Evolutionary conservation across 2,888 invertebrate species (phyloP).

Genomic region (Drosophila neoperkinsi): DNA sequence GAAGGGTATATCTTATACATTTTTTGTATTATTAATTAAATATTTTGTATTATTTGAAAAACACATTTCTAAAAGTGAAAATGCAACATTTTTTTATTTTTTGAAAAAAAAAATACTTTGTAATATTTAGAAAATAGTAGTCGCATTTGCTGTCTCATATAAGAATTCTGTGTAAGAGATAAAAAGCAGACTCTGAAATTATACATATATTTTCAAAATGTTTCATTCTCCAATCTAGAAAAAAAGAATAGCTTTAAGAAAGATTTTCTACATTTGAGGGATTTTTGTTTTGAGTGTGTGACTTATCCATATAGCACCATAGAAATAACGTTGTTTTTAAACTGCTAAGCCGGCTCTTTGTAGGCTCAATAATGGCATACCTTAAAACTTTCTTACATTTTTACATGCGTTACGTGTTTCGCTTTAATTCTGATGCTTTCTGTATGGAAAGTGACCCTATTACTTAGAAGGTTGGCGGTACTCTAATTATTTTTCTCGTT

Average conservation of each 20-base stretch:
- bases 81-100: background rate
- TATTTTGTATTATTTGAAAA: background rate
- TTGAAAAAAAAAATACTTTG: background rate
- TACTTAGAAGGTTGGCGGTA: background rate
- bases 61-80: background rate
- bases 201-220: too few species aligned
- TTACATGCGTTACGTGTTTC: background rate
- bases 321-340: background rate
- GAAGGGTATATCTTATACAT: background rate
- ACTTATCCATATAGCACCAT: background rate
- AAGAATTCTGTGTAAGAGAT: background rate
- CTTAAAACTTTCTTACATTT: background rate
- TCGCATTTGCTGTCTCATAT: too few species aligned
- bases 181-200: background rate
- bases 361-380: background rate
- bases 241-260: too few species aligned
- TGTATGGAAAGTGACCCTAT: background rate
- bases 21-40: background rate
- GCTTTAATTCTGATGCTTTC: background rate
- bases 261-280: background rate
- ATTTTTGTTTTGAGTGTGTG: background rate
- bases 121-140: background rate
- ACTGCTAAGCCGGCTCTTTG: too few species aligned
- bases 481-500: background rate
- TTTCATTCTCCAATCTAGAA: too few species aligned